Percentiles rank a stretch among this genome's conserved stretches.
These are phyloP conservation scores for Drosophila nr. perissopoda DNA, from an alignment of 2,888 invertebrate genomes.

Conservation along the genomic window DNA sequence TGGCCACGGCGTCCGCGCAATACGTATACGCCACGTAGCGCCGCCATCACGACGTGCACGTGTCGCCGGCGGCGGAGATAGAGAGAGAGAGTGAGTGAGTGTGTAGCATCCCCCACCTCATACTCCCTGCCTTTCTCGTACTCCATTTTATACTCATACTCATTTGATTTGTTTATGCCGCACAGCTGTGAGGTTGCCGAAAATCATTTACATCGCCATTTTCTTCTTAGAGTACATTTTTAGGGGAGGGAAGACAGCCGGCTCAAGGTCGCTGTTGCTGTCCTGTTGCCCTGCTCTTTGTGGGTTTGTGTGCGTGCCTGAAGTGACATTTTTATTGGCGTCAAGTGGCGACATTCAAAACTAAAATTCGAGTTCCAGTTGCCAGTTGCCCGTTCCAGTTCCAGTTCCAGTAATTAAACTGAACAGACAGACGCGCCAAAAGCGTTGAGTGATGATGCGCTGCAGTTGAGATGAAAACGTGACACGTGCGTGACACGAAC, in stretches of 20 bases:
- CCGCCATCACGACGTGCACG: constrained; percentile 60
- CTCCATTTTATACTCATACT: constrained; percentile 28
- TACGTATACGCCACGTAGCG: constrained; percentile 72
- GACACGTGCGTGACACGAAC: neutral
- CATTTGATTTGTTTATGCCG: constrained; percentile 73
- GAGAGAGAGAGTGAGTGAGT: neutral
- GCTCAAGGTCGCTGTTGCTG: constrained; percentile 45
- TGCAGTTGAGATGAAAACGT: neutral
- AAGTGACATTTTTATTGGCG: constrained; percentile 57
- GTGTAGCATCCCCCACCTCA: neutral
- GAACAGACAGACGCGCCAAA: constrained; percentile 66
- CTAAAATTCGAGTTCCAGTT: constrained; percentile 25
- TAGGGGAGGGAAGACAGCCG: neutral
- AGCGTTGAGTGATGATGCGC: constrained; percentile 45
- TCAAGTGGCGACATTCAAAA: constrained; percentile 58
- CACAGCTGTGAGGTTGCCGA: constrained; percentile 69
- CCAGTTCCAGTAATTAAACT: constrained; percentile 67
- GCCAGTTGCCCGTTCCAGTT: constrained; percentile 17
- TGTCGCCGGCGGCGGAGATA: constrained; percentile 50
- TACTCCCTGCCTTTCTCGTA: constrained; percentile 8
- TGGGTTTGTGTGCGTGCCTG: constrained; percentile 13
- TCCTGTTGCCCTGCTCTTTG: constrained; percentile 4
- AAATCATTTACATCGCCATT: constrained; percentile 61
- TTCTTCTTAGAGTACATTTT: constrained; percentile 6
- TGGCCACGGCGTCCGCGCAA: constrained; percentile 76